Evolutionary conservation across 1,140 invertebrate species (phyloP).

Genomic region (Chelonus insularis): DNA sequence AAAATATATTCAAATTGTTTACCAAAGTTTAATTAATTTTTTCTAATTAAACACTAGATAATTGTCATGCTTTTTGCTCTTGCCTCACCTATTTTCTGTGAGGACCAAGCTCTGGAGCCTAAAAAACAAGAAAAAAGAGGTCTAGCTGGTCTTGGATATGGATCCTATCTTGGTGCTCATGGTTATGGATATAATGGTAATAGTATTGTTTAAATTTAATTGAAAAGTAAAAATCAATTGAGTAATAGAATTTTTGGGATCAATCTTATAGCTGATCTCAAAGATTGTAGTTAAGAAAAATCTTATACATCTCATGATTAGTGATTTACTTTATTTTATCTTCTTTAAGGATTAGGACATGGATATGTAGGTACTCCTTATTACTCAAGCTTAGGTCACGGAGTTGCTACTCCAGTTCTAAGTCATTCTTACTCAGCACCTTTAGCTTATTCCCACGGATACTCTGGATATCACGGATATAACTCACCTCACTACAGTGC

Average conservation of each 20-base stretch:
- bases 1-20: no score
- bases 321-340: no score
- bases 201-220: slow-evolving; percentile 18
- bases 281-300: no score
- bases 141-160: slow-evolving; percentile 39
- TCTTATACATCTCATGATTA: no score
- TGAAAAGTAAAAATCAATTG: no score
- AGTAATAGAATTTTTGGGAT: no score
- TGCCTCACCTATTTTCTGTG: slow-evolving; percentile 42
- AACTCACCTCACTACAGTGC: slow-evolving; percentile 24
- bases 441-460: slow-evolving; percentile 8
- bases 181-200: slow-evolving; percentile 37
- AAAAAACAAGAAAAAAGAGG: slow-evolving; percentile 53
- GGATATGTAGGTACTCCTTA: slow-evolving; percentile 26
- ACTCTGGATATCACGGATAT: slow-evolving; percentile 14
- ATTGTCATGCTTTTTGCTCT: slow-evolving; percentile 43
- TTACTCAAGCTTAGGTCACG: slow-evolving; percentile 17
- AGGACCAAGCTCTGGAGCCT: slow-evolving; percentile 35
- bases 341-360: slow-evolving; percentile 7
- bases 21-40: no score
- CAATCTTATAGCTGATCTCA: no score
- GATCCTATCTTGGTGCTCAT: slow-evolving; percentile 31
- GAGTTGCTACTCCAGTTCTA: not conserved
- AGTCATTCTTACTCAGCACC: slow-evolving; percentile 10
- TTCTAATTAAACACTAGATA: no score